Conservation (phyloP, 2,797 vertebrate species). For the Podarcis siculus region DNA sequence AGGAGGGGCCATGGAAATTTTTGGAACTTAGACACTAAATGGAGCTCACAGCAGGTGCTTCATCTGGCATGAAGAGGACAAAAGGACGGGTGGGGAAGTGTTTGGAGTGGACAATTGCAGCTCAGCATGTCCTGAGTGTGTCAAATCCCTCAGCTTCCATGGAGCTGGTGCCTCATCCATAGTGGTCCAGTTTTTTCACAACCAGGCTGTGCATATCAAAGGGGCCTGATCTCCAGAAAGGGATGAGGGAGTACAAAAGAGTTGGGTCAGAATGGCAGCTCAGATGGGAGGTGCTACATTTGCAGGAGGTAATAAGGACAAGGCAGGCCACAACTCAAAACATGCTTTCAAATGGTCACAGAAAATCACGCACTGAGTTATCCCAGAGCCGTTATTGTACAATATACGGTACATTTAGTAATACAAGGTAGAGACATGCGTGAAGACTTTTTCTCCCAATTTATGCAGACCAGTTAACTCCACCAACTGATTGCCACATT, state of each 20-base stretch:
- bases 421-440: neutral
- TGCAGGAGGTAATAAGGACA: neutral
- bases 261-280: neutral
- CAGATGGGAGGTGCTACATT: constrained; percentile 10
- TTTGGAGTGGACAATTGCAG: constrained; percentile 63
- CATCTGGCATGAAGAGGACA: constrained; percentile 63
- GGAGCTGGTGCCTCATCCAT: constrained; percentile 21
- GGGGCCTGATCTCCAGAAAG: constrained; percentile 14
- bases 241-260: constrained; percentile 32
- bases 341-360: neutral
- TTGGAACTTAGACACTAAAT: constrained; percentile 72
- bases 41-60: constrained; percentile 73
- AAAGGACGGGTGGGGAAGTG: constrained; percentile 51
- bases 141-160: constrained; percentile 57
- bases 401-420: neutral
- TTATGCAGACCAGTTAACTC: neutral
- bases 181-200: constrained; percentile 45
- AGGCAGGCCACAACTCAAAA: constrained; percentile 15
- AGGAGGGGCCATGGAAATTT: constrained; percentile 71
- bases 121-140: constrained; percentile 64
- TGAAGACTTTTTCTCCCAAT: neutral
- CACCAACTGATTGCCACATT: neutral
- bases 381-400: neutral
- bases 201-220: constrained; percentile 41
- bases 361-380: neutral